Conservation (phyloP, 2,113 vertebrate species). For the Collichthys lucidus region DNA sequence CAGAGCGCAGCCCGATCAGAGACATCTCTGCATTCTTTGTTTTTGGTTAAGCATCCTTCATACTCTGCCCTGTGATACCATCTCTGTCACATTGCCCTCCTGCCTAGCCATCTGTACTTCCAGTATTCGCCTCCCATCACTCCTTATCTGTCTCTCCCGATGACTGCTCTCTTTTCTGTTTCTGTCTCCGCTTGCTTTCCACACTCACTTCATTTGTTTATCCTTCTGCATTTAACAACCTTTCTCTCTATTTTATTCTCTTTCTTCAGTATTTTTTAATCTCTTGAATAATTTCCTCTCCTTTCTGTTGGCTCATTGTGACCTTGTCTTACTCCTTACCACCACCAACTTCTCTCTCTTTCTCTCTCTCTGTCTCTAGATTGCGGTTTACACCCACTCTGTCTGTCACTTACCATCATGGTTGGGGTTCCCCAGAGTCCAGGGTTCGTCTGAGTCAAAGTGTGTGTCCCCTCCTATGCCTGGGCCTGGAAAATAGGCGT, state of each 20-base stretch:
- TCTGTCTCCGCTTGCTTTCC: conserved; percentile 24
- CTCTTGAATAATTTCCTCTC: neutral
- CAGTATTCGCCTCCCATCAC: conserved; percentile 38
- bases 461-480: conserved; percentile 99
- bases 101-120: conserved; percentile 53
- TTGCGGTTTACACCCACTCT: neutral
- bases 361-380: too few species aligned
- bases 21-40: conserved; percentile 63
- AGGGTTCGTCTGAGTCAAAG: conserved; percentile 98
- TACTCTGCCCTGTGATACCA: conserved; percentile 39
- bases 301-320: neutral
- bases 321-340: neutral
- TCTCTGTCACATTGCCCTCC: conserved; percentile 56
- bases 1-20: conserved; percentile 63
- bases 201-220: conserved; percentile 8
- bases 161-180: conserved; percentile 18
- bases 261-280: neutral
- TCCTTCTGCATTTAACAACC: neutral
- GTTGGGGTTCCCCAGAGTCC: conserved; percentile 97
- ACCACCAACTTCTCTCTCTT: neutral
- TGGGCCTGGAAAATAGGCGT: conserved; percentile 97
- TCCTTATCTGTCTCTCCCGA: conserved; percentile 40
- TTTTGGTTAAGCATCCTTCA: conserved; percentile 60
- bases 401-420: conserved; percentile 91
- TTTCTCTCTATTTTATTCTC: neutral